phyloP scores from a whole-genome alignment of 1,140 invertebrate genomes.

The Bombus balteatus region DNA sequence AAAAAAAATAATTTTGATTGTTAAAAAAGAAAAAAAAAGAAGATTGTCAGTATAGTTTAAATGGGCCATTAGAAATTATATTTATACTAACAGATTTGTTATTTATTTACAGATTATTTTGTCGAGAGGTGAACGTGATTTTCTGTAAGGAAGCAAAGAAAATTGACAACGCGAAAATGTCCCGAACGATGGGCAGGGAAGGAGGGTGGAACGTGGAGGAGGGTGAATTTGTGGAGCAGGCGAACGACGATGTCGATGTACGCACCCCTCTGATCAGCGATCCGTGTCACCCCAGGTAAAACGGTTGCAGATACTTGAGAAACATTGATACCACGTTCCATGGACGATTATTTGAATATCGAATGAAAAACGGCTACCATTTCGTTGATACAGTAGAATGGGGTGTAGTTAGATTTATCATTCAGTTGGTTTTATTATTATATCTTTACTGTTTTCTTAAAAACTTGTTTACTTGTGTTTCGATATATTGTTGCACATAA shows the following conservation, averaged over 20 bases:
- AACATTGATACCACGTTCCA: neutral
- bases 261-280: constrained; percentile 18
- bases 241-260: constrained; percentile 30
- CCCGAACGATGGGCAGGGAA: neutral
- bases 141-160: neutral
- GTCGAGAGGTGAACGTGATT: neutral
- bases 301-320: neutral
- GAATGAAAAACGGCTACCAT: neutral
- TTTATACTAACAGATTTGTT: neutral
- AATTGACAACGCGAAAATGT: constrained; percentile 7
- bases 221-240: constrained; percentile 37
- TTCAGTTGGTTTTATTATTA: neutral
- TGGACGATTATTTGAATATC: neutral
- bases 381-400: neutral
- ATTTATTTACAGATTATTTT: neutral
- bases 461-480: neutral
- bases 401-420: neutral
- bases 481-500: neutral
- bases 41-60: neutral
- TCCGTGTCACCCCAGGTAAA: constrained; percentile 39
- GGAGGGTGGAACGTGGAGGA: constrained; percentile 34
- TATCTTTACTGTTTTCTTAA: neutral
- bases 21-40: neutral
- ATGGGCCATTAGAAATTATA: neutral
- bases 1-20: neutral